Percentiles rank a stretch among this genome's conserved stretches.
Evolutionary conservation across 2,888 invertebrate species (phyloP).

Genomic region (Trissoscelio sp.): DNA sequence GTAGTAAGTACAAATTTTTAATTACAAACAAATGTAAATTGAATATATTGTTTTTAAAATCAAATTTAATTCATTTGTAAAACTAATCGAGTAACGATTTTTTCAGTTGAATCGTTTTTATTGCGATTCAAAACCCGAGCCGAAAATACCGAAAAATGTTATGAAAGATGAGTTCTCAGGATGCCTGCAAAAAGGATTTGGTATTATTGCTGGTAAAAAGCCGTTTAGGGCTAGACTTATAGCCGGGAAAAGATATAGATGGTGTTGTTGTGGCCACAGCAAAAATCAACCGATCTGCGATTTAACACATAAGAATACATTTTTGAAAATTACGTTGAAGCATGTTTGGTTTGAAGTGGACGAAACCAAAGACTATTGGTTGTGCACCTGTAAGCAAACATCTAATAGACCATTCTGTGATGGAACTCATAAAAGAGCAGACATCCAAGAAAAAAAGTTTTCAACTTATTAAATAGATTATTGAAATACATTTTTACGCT

Average conservation of each 20-base stretch:
- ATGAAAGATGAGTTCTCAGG: conserved; percentile 87
- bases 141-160: conserved; percentile 88
- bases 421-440: conserved; percentile 91
- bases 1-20: not conserved
- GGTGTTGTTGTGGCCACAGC: conserved; percentile 98
- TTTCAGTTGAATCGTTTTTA: conserved; percentile 43
- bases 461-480: not conserved
- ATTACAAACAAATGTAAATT: not conserved
- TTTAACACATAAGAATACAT: conserved; percentile 92
- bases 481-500: conserved; percentile 11
- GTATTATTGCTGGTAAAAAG: conserved; percentile 93
- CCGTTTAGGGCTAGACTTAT: conserved; percentile 92
- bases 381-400: conserved; percentile 99
- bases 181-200: conserved; percentile 85
- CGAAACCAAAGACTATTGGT: conserved; percentile 95
- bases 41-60: not conserved
- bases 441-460: conserved; percentile 59
- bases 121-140: conserved; percentile 75
- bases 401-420: conserved; percentile 97
- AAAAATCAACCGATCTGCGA: conserved; percentile 97
- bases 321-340: conserved; percentile 89
- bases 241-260: conserved; percentile 86
- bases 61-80: not conserved
- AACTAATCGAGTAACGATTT: too few species aligned
- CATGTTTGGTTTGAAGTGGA: conserved; percentile 93